phyloP scores from a whole-genome alignment of 2,113 vertebrate genomes.

The Anarrhichthys ocellatus region DNA sequence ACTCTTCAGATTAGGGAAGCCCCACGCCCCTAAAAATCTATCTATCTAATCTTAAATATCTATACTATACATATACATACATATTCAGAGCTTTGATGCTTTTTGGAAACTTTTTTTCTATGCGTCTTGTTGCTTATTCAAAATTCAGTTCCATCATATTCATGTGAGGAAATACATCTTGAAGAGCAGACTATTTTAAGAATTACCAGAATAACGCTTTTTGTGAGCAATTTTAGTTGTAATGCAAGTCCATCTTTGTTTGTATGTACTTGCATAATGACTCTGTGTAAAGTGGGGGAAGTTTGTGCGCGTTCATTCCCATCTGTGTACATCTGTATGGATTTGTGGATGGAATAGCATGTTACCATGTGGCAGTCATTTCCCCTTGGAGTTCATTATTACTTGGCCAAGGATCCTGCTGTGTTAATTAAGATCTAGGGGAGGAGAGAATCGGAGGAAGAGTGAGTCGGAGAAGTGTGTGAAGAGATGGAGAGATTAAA shows the following conservation, averaged over 20 bases:
- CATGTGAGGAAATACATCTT: background rate
- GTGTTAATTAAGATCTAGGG: conserved; percentile 59
- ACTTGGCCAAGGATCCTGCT: conserved; percentile 23
- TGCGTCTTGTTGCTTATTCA: background rate
- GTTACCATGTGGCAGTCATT: conserved; percentile 17
- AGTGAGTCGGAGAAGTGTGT: background rate
- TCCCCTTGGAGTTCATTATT: conserved; percentile 49
- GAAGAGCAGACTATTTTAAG: background rate
- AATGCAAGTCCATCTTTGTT: background rate
- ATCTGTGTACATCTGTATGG: background rate
- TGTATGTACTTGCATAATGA: conserved; percentile 2
- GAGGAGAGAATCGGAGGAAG: conserved; percentile 1
- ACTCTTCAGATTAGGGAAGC: background rate
- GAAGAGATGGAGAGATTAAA: conserved; percentile 27
- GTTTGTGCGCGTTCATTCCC: background rate
- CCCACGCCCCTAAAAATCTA: background rate
- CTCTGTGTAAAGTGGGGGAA: background rate
- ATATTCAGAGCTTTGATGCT: background rate
- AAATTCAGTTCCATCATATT: conserved; percentile 3
- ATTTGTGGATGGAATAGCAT: conserved; percentile 5
- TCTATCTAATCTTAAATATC: background rate
- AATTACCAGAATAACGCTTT: background rate
- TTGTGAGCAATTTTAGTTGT: background rate
- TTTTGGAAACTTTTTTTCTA: background rate
- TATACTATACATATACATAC: background rate